Conservation (phyloP, 2,888 invertebrate genomes). For the Drosophila eohydei region DNA sequence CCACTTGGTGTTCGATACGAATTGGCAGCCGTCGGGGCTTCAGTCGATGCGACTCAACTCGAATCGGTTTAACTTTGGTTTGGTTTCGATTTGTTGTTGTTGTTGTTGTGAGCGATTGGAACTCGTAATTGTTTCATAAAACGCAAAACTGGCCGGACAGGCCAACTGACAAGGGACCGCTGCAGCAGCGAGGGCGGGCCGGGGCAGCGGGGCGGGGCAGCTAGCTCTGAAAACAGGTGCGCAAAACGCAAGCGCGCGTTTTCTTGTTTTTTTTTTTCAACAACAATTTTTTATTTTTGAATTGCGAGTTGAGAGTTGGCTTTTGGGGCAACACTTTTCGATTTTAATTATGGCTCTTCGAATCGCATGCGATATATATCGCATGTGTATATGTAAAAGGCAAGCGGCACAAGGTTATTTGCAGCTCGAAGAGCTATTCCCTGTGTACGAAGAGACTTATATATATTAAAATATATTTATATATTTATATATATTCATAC, state of each 20-base stretch:
- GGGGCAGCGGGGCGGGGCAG: not conserved
- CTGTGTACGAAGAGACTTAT: not conserved
- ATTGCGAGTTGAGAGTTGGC: slow-evolving; percentile 39
- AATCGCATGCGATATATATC: slow-evolving; percentile 30
- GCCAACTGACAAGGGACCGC: slow-evolving; percentile 20
- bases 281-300: slow-evolving; percentile 38
- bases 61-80: slow-evolving; percentile 22
- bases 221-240: slow-evolving; percentile 64
- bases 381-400: not conserved
- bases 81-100: slow-evolving; percentile 37
- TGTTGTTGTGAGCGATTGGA: slow-evolving; percentile 41
- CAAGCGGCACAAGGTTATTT: slow-evolving; percentile 43
- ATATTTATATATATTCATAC: slow-evolving; percentile 3
- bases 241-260: slow-evolving; percentile 57
- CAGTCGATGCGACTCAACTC: slow-evolving; percentile 17
- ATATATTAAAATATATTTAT: not conserved
- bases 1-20: slow-evolving; percentile 60
- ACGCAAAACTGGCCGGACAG: slow-evolving; percentile 65
- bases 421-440: slow-evolving; percentile 8
- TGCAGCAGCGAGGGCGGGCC: not conserved
- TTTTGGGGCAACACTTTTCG: slow-evolving; percentile 68
- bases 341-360: slow-evolving; percentile 68
- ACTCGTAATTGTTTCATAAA: slow-evolving; percentile 77
- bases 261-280: slow-evolving; percentile 45
- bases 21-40: slow-evolving; percentile 40